Percentiles rank a stretch among this genome's conserved stretches.
Evolutionary conservation across 2,888 invertebrate genomes (phyloP).

Genomic region (Archips xylosteana): DNA sequence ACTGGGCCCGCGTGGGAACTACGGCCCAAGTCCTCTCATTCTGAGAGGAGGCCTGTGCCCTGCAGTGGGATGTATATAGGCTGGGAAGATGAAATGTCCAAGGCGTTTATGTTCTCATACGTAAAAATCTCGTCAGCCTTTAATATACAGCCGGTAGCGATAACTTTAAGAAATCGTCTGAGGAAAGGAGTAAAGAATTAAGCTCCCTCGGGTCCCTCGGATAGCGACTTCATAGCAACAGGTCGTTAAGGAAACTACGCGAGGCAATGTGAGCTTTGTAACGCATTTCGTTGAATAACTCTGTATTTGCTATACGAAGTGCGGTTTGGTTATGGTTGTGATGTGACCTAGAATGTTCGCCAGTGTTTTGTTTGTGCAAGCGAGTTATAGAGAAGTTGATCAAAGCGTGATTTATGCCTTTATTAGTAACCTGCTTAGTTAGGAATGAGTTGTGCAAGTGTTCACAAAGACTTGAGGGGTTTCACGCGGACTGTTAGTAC

Average conservation of each 20-base stretch:
- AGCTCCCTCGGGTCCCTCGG: slow-evolving; percentile 58
- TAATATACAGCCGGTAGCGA: slow-evolving; percentile 43
- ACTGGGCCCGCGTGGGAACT: too few species aligned
- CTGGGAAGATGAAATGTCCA: neutral
- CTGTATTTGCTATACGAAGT: slow-evolving; percentile 25
- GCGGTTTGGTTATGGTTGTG: slow-evolving; percentile 14
- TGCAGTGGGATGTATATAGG: too few species aligned
- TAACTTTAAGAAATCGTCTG: slow-evolving; percentile 55
- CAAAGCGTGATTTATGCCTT: neutral
- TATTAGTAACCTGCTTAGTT: neutral
- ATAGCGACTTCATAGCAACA: slow-evolving; percentile 63
- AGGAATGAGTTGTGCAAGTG: neutral
- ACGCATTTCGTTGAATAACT: slow-evolving; percentile 10
- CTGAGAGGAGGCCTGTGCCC: too few species aligned
- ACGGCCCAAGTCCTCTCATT: too few species aligned
- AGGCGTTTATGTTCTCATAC: neutral
- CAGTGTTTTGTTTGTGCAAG: neutral
- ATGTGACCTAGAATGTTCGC: slow-evolving; percentile 2
- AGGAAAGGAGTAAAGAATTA: slow-evolving; percentile 66
- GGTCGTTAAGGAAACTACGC: slow-evolving; percentile 66
- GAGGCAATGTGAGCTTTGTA: slow-evolving; percentile 30
- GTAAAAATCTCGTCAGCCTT: slow-evolving; percentile 10
- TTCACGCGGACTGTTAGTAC: neutral
- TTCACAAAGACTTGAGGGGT: neutral
- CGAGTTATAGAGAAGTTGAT: neutral